Evolutionary conservation across 1,140 invertebrate genomes (phyloP).

Genomic region (Hyposmocoma kahamanoa): DNA sequence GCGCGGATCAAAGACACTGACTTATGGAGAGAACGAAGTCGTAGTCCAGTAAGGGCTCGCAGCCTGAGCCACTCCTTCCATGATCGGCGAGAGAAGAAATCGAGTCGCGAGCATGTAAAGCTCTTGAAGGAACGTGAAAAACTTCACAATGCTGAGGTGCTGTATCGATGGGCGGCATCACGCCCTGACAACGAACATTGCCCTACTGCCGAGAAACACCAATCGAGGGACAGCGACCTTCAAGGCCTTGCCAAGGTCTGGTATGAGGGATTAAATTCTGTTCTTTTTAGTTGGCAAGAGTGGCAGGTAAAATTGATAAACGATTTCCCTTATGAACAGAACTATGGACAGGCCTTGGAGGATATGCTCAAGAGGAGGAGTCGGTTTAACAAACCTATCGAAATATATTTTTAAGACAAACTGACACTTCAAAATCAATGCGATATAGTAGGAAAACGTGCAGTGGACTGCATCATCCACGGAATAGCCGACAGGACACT

Average conservation of each 20-base stretch:
- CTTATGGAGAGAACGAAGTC: too few species aligned
- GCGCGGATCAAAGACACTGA: too few species aligned
- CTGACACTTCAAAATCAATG: slow-evolving; percentile 2
- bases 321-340: not conserved
- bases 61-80: too few species aligned
- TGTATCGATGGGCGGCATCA: too few species aligned
- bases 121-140: too few species aligned
- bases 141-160: too few species aligned
- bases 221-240: too few species aligned
- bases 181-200: too few species aligned
- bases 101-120: too few species aligned
- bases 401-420: not conserved
- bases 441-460: slow-evolving; percentile 6
- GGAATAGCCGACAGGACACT: slow-evolving; percentile 10
- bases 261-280: not conserved
- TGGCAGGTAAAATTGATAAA: slow-evolving; percentile 1
- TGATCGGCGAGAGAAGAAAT: too few species aligned
- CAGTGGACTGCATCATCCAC: slow-evolving; percentile 16
- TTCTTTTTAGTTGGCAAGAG: not conserved
- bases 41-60: too few species aligned
- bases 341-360: not conserved
- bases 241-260: not conserved
- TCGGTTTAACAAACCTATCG: not conserved
- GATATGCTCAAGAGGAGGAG: not conserved
- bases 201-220: too few species aligned